phyloP scores from a whole-genome alignment of 2,797 vertebrate genomes.

The Neopelma chrysocephalum region DNA sequence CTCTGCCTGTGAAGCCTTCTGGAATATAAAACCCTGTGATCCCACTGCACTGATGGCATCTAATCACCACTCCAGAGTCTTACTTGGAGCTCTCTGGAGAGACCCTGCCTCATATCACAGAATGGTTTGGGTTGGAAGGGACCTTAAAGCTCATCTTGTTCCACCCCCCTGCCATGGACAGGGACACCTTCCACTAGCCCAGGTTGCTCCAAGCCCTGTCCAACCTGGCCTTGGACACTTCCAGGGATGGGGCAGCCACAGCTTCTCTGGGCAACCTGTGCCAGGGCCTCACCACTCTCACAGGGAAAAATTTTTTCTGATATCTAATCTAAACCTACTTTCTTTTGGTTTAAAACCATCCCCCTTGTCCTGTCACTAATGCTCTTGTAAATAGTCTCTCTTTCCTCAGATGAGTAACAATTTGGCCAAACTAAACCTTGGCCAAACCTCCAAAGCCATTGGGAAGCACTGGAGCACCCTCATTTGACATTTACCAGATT shows the following conservation, averaged over 20 bases:
- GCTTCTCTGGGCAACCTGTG: background rate
- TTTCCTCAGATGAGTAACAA: background rate
- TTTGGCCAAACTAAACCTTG: background rate
- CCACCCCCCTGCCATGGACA: background rate
- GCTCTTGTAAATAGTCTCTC: background rate
- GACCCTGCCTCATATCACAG: background rate
- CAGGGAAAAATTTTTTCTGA: background rate
- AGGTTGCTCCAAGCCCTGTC: background rate
- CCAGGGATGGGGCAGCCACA: background rate
- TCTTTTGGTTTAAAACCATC: background rate
- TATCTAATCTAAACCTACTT: background rate
- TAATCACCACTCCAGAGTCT: background rate
- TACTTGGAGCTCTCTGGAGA: background rate
- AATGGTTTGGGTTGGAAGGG: background rate
- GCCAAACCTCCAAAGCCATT: background rate
- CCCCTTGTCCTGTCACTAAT: background rate
- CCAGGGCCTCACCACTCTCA: background rate
- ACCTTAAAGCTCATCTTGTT: background rate
- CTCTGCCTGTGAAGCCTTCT: background rate
- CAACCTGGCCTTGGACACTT: background rate
- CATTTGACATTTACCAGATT: accelerated
- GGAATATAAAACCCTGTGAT: background rate
- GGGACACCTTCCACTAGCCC: background rate
- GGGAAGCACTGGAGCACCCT: slow-evolving; percentile 6
- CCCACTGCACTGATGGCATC: background rate